Percentiles rank a stretch among this genome's conserved stretches.
Evolutionary conservation across 1,140 invertebrate genomes (phyloP).

Genomic region (Agraylea sexmaculata): DNA sequence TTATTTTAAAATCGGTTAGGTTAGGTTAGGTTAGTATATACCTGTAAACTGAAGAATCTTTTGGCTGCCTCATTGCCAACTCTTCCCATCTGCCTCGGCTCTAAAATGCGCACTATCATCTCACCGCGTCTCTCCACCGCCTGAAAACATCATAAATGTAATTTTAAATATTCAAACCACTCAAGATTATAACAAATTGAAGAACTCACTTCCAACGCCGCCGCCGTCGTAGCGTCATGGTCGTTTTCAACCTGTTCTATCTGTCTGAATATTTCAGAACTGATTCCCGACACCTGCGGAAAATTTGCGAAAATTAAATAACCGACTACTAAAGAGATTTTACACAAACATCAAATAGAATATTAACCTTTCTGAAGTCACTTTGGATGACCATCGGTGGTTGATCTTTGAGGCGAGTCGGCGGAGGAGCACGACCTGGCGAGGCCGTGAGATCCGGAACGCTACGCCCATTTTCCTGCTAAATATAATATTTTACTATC

Average conservation of each 20-base stretch:
- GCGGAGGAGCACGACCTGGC: constrained; percentile 64
- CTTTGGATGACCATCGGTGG: constrained; percentile 85
- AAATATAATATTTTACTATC: no score
- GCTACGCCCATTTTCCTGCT: constrained; percentile 73
- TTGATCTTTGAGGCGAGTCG: constrained; percentile 53
- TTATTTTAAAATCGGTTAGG: constrained; percentile 5
- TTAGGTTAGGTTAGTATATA: constrained; percentile 24
- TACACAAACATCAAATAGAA: not conserved
- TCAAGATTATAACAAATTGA: not conserved
- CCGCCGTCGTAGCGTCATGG: constrained; percentile 82
- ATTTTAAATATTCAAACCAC: not conserved
- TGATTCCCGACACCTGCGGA: constrained; percentile 80
- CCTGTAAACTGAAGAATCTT: constrained; percentile 63
- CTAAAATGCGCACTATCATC: constrained; percentile 87
- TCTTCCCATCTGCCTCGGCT: constrained; percentile 71
- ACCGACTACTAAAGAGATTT: not conserved
- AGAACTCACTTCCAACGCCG: constrained; percentile 62
- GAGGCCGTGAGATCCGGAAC: constrained; percentile 81
- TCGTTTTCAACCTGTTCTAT: constrained; percentile 93
- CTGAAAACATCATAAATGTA: constrained; percentile 28
- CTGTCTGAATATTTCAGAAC: constrained; percentile 90
- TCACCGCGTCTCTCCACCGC: constrained; percentile 83
- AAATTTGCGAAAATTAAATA: constrained; percentile 7
- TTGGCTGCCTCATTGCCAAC: constrained; percentile 72
- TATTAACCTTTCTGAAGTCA: constrained; percentile 78